Evolutionary conservation across 2,113 vertebrate species (phyloP).

Genomic region (Cygnus buccinator): DNA sequence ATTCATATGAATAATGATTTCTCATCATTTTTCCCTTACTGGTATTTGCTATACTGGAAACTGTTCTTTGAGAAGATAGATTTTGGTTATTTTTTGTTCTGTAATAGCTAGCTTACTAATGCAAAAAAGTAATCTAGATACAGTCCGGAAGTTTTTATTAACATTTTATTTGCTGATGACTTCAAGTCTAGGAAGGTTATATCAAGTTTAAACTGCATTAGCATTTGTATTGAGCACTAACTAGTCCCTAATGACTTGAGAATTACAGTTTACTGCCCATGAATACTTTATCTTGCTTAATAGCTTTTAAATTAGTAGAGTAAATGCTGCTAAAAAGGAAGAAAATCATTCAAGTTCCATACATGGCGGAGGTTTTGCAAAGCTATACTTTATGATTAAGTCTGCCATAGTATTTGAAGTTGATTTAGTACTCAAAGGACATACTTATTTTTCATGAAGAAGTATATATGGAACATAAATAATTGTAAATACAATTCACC

Average conservation of each 20-base stretch:
- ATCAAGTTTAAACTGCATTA: slow-evolving; percentile 47
- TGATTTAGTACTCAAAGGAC: slow-evolving; percentile 15
- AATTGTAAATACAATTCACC: not conserved
- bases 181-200: slow-evolving; percentile 51
- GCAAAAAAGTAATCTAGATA: not conserved
- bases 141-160: slow-evolving; percentile 23
- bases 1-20: not conserved
- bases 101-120: not conserved
- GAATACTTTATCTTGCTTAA: slow-evolving; percentile 46
- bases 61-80: not conserved
- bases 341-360: not conserved
- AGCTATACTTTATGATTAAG: slow-evolving; percentile 9
- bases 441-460: slow-evolving; percentile 1
- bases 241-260: slow-evolving; percentile 36
- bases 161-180: slow-evolving; percentile 30
- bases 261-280: slow-evolving; percentile 28
- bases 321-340: slow-evolving; percentile 25
- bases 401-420: not conserved
- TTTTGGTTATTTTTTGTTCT: slow-evolving; percentile 22
- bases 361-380: not conserved
- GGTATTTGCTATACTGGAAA: not conserved
- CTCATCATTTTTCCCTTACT: not conserved
- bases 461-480: not conserved
- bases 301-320: slow-evolving; percentile 49
- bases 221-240: slow-evolving; percentile 12